phyloP scores from a whole-genome alignment of 2,888 invertebrate species.

The Tribolium freemani region DNA sequence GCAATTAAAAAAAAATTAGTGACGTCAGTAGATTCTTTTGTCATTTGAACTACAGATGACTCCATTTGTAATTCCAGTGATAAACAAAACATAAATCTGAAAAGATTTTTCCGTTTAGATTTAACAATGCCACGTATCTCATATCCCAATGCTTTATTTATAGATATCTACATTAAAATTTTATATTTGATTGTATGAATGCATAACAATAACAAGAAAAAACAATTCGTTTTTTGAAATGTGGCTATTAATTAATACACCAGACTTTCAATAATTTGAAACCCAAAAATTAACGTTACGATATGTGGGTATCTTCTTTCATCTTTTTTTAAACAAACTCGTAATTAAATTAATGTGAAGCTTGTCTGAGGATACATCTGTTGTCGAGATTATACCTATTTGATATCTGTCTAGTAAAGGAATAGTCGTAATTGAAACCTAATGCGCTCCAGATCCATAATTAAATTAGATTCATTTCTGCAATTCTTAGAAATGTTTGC shows the following conservation, averaged over 20 bases:
- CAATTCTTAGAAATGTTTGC: constrained; percentile 48
- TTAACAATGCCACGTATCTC: neutral
- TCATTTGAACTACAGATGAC: neutral
- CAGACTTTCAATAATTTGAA: too few relatives aligned
- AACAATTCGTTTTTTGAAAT: too few relatives aligned
- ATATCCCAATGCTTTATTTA: neutral
- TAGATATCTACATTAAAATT: neutral
- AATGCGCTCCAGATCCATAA: constrained; percentile 53
- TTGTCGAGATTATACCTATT: neutral
- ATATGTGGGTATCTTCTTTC: neutral
- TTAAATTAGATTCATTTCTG: constrained; percentile 47
- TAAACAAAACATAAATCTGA: neutral
- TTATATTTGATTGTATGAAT: neutral
- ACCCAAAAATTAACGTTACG: too few relatives aligned
- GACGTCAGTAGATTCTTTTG: neutral
- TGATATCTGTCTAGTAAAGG: constrained; percentile 1
- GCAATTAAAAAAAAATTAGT: neutral
- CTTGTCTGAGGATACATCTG: neutral
- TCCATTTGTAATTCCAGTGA: neutral
- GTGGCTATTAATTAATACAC: too few relatives aligned
- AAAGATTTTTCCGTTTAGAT: neutral
- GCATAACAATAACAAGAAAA: neutral
- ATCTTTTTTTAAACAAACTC: neutral
- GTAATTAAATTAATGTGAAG: neutral
- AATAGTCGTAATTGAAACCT: constrained; percentile 49